Evolutionary conservation across 2,113 vertebrate genomes (phyloP), one percentile per base, ranked within the genome.

Genomic region (Labeo catla): DNA sequence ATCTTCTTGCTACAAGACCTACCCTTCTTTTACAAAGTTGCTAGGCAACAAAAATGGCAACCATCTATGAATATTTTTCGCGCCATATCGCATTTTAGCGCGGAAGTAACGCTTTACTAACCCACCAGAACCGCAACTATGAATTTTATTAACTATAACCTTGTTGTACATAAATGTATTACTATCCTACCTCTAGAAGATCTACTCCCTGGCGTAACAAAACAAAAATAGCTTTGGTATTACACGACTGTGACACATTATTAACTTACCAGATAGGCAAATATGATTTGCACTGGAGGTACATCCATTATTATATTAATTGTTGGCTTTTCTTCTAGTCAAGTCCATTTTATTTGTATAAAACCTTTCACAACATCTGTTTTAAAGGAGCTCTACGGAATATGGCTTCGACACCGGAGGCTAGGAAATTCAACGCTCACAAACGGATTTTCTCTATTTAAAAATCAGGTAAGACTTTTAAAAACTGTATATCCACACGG

Each of bases 401-500:
- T 57, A 57, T 57, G 54, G 2, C 16, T 15, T 65, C 28, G 16
- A 65, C 10, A 2, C n/a, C 3, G 4, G n/a, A 12, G 9, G 28
- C n/a, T 11, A 6, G 10, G 1, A 65, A 28, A 65, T 65, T 2
- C 5, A 11, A 10, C 21, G 1, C 8, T 10, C 8, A 6, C 4
- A 13, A 3, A 63, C 4, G 3, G 2, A 1, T 61, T n/a, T n/a
- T 23, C n/a, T 28, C 61, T 5, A 21, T 28, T 2, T 12, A 65
- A 10, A 65, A 65, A 8, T 12, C 10, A 12, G 16, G 54, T 19
- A 6, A 57, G 54, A 8, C 3, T 61, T 15, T 36, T 36, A 61
- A 61, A n/a, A n/a, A 15, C 28, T 66, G 23, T 43, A 72, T 72
- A 50, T 47, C 73, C 73, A 76, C 73, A 50, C 45, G 73, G n/a